phyloP scores from a whole-genome alignment of 2,113 vertebrate genomes.

The Entelurus aequoreus region DNA sequence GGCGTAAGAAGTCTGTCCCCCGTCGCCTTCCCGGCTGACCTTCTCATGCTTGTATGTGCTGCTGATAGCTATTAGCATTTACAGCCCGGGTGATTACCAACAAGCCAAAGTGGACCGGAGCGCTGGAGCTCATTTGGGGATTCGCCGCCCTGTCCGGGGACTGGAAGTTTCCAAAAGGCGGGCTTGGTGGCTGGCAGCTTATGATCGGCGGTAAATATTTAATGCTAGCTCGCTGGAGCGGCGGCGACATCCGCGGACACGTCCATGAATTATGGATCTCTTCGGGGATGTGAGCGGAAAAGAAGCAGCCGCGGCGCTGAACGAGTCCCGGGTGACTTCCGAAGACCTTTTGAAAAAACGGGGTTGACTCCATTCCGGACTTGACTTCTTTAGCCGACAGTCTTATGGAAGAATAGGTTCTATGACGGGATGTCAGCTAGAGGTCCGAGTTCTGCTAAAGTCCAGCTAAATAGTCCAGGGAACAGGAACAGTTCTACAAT shows the following conservation, averaged over 20 bases:
- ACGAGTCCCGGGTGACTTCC: conserved; percentile 58
- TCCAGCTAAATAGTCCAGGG: too few relatives aligned
- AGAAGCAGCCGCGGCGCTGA: too few relatives aligned
- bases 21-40: conserved; percentile 7
- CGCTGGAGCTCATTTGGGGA: conserved; percentile 49
- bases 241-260: conserved; percentile 58
- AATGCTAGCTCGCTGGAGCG: conserved; percentile 55
- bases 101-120: background rate
- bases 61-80: conserved; percentile 24
- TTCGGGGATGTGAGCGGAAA: conserved; percentile 36
- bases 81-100: conserved; percentile 2
- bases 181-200: conserved; percentile 41
- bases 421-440: background rate
- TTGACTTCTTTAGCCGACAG: conserved; percentile 35
- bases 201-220: conserved; percentile 74
- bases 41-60: conserved; percentile 11
- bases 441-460: background rate
- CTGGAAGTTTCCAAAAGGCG: conserved; percentile 45
- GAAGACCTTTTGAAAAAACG: conserved; percentile 39
- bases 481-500: too few relatives aligned
- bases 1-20: background rate
- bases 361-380: conserved; percentile 20
- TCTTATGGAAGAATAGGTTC: conserved; percentile 1
- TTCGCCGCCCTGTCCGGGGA: conserved; percentile 37
- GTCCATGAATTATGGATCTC: conserved; percentile 72